Percentiles rank a stretch among this genome's conserved stretches.
Evolutionary conservation across 64 coral and sea anemone genomes (phyloP).

Genomic region (Catalaphyllia jardinei): DNA sequence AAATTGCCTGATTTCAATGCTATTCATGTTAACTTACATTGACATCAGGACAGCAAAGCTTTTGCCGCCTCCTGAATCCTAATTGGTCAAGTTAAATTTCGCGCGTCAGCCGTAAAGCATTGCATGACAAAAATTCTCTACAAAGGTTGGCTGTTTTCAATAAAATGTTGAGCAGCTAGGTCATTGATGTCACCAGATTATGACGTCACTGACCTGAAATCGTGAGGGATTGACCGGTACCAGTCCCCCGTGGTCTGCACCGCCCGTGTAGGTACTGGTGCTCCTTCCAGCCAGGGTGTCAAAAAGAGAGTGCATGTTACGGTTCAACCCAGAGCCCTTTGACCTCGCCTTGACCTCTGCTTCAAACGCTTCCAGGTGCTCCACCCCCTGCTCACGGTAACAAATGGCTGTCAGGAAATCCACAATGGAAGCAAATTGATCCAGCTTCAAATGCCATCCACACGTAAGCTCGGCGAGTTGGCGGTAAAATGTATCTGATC

Average conservation of each 20-base stretch:
- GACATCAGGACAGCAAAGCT: no score
- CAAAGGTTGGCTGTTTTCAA: no score
- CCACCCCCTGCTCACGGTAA: slow-evolving; percentile 86
- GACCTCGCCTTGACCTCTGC: slow-evolving; percentile 68
- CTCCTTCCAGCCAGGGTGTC: slow-evolving; percentile 86
- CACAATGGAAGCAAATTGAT: slow-evolving; percentile 93
- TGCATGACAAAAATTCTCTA: no score
- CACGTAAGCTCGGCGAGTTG: slow-evolving; percentile 80
- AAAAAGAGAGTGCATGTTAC: slow-evolving; percentile 86
- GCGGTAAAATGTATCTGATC: slow-evolving; percentile 76
- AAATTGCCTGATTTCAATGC: no score
- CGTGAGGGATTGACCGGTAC: slow-evolving; percentile 84
- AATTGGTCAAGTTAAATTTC: no score
- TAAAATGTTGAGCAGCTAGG: no score
- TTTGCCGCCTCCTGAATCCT: no score
- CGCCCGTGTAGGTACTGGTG: slow-evolving; percentile 41
- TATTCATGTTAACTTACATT: no score
- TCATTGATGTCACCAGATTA: no score
- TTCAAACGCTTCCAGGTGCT: slow-evolving; percentile 80
- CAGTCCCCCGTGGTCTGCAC: slow-evolving; percentile 21
- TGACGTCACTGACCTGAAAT: slow-evolving; percentile 48
- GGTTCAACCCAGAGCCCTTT: slow-evolving; percentile 86
- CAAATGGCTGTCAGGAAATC: slow-evolving; percentile 95
- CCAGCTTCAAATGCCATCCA: slow-evolving; percentile 98
- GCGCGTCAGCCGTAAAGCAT: no score